Conservation (phyloP, 1,140 invertebrate species). For the Micrasema longulum region DNA sequence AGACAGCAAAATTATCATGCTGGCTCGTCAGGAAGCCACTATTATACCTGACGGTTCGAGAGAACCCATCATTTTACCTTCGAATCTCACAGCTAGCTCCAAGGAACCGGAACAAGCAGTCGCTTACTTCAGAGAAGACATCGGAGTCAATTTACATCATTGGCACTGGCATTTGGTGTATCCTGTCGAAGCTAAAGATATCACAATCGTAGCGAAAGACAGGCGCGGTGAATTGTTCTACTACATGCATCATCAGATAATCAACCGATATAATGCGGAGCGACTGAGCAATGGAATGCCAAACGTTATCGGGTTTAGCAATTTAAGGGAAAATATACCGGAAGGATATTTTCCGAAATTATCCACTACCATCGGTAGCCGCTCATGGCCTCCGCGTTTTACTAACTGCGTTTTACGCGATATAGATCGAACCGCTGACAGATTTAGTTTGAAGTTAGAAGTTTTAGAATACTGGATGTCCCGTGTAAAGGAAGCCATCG, state of each 20-base stretch:
- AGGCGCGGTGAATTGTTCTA: slow-evolving; percentile 82
- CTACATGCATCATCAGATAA: slow-evolving; percentile 83
- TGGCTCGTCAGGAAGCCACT: slow-evolving; percentile 75
- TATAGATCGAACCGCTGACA: slow-evolving; percentile 74
- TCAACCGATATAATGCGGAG: slow-evolving; percentile 78
- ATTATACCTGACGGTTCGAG: slow-evolving; percentile 73
- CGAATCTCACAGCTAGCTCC: slow-evolving; percentile 79
- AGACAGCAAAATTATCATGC: slow-evolving; percentile 75
- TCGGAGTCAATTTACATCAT: slow-evolving; percentile 81
- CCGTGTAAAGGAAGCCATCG: slow-evolving; percentile 79
- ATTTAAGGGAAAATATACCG: slow-evolving; percentile 72
- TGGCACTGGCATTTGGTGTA: slow-evolving; percentile 90
- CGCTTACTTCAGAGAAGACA: slow-evolving; percentile 82
- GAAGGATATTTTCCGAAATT: slow-evolving; percentile 82
- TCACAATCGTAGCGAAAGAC: slow-evolving; percentile 75
- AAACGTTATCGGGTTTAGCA: slow-evolving; percentile 69
- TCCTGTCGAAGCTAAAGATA: slow-evolving; percentile 71
- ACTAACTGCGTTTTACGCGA: slow-evolving; percentile 72
- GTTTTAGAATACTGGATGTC: slow-evolving; percentile 80
- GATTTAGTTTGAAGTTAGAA: slow-evolving; percentile 69
- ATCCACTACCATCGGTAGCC: slow-evolving; percentile 71
- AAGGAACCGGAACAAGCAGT: slow-evolving; percentile 79
- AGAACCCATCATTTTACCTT: slow-evolving; percentile 75
- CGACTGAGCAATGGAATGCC: slow-evolving; percentile 73
- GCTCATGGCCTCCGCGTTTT: slow-evolving; percentile 59